These are phyloP conservation scores for Oophaga pumilio DNA, from an alignment of 2,113 vertebrate species.

Conservation along the genomic window DNA sequence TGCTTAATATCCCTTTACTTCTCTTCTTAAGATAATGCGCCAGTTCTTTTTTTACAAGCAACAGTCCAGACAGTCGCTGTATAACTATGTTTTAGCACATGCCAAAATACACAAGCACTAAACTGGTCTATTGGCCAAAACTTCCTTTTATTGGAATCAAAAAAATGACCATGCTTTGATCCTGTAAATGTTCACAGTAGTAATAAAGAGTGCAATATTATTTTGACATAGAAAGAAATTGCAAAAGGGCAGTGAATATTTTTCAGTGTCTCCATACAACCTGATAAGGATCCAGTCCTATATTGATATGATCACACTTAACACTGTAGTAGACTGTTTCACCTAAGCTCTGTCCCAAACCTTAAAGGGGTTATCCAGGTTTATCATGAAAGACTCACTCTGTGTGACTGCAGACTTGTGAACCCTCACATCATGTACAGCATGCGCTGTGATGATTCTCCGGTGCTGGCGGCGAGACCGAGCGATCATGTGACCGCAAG, in stretches of 20 bases:
- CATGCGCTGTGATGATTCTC: too few species aligned
- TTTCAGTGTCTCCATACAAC: not conserved
- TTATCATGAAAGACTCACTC: too few species aligned
- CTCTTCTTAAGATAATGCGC: conserved; percentile 1
- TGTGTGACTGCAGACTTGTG: too few species aligned
- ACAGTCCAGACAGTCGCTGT: conserved; percentile 5
- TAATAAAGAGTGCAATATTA: not conserved
- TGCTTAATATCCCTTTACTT: not conserved
- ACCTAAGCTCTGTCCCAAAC: not conserved
- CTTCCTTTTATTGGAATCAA: conserved; percentile 29
- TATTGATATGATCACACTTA: not conserved
- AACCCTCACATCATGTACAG: too few species aligned
- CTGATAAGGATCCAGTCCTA: not conserved
- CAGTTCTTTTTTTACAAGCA: conserved; percentile 22
- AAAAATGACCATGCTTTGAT: conserved; percentile 34
- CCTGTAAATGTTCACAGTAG: conserved; percentile 17
- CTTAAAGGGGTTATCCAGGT: not conserved
- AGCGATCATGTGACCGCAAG: too few species aligned
- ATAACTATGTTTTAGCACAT: conserved; percentile 1
- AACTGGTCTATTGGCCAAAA: conserved; percentile 25
- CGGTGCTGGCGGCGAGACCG: too few species aligned
- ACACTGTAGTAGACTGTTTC: not conserved
- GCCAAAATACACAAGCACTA: conserved; percentile 40
- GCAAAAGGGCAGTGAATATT: not conserved
- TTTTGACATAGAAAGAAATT: not conserved